Evolutionary conservation across 1,140 invertebrate species (phyloP).

Genomic region (Bombus confusus): DNA sequence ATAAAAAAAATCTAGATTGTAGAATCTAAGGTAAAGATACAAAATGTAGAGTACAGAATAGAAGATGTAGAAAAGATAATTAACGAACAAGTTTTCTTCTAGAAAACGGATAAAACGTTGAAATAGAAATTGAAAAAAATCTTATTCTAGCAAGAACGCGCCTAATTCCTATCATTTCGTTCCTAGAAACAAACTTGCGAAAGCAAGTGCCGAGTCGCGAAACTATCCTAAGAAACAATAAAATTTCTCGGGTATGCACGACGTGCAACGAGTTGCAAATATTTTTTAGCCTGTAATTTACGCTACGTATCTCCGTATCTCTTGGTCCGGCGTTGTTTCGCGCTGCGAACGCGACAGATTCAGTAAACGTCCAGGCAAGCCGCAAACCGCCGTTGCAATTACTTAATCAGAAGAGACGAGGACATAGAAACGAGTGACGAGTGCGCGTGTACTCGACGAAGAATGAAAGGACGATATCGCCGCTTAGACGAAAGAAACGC

Average conservation of each 20-base stretch:
- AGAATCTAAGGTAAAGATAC: too few species aligned
- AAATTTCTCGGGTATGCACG: not conserved
- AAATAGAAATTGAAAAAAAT: not conserved
- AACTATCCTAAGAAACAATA: not conserved
- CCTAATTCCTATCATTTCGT: not conserved
- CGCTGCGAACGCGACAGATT: not conserved
- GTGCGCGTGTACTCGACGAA: conserved; percentile 4
- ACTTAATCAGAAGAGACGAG: conserved; percentile 16
- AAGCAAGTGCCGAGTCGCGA: not conserved
- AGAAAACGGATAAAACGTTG: not conserved
- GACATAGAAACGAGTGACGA: not conserved
- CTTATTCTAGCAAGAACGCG: too few species aligned
- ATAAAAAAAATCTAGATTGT: too few species aligned
- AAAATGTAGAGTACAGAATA: not conserved
- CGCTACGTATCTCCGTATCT: not conserved
- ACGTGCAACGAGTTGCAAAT: not conserved
- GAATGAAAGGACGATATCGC: not conserved
- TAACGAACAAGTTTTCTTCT: too few species aligned
- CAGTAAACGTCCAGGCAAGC: not conserved
- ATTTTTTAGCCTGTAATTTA: not conserved
- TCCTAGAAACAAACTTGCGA: not conserved
- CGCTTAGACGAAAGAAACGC: not conserved
- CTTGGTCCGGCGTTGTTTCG: not conserved
- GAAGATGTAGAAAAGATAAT: not conserved
- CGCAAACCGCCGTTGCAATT: conserved; percentile 24